Conservation (phyloP, 2,888 invertebrate genomes). For the Bimastos eiseni region DNA sequence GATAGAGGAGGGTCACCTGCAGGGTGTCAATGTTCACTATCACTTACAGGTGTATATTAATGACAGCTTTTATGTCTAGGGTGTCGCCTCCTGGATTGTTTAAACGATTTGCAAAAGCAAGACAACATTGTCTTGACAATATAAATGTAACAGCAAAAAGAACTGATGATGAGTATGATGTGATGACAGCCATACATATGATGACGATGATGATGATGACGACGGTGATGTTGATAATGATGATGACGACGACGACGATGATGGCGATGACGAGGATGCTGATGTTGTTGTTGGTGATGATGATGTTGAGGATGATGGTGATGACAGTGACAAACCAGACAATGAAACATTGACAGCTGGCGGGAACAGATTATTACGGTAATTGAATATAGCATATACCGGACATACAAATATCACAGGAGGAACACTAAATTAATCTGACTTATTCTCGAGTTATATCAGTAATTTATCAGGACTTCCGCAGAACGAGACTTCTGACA, state of each 20-base stretch:
- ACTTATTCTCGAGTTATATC: not conserved
- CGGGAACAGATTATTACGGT: no score
- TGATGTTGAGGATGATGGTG: not conserved
- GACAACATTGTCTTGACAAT: no score
- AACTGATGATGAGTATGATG: no score
- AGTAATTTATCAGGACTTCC: not conserved
- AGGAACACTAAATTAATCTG: not conserved
- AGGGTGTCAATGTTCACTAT: not conserved
- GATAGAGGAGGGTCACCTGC: not conserved
- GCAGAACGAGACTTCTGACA: not conserved
- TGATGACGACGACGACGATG: slow-evolving; percentile 31
- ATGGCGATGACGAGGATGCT: slow-evolving; percentile 30
- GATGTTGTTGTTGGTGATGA: slow-evolving; percentile 23
- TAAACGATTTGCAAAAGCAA: no score
- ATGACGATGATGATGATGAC: not conserved
- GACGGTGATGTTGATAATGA: not conserved
- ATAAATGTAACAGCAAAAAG: not conserved
- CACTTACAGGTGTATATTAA: not conserved
- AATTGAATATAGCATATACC: no score
- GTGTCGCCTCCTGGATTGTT: no score
- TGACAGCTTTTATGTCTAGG: no score
- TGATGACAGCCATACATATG: not conserved
- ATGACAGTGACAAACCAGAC: not conserved
- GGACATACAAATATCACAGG: not conserved
- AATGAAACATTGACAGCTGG: not conserved